A percentile compares a stretch with the other conserved stretches of the same genome.
These are phyloP conservation scores for Drosophila sturtevanti DNA, from an alignment of 1,140 invertebrate genomes.

Conservation along the genomic window DNA sequence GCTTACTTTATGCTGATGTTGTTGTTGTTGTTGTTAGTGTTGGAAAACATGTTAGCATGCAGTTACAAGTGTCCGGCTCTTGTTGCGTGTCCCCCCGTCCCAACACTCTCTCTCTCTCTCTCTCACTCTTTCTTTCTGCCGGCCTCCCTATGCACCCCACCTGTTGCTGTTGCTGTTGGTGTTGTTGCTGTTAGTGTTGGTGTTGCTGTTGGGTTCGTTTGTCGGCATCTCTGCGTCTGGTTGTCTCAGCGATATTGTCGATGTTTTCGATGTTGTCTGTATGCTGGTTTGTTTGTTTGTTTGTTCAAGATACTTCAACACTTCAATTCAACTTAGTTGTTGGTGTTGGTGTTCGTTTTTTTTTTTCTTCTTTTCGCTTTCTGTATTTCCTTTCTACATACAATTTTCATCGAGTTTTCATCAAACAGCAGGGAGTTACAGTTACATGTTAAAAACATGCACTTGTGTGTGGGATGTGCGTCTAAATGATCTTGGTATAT, in stretches of 20 bases:
- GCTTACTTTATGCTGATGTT: slow-evolving; percentile 22
- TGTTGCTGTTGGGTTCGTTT: slow-evolving; percentile 37
- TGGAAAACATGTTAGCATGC: slow-evolving; percentile 74
- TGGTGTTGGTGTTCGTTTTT: slow-evolving; percentile 30
- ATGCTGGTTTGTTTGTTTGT: slow-evolving; percentile 49
- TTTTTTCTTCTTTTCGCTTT: slow-evolving; percentile 52
- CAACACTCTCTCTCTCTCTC: slow-evolving; percentile 4
- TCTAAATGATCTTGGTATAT: not conserved
- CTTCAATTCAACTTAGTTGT: slow-evolving; percentile 57
- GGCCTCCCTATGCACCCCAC: not conserved
- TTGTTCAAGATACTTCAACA: slow-evolving; percentile 74
- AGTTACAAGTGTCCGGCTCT: slow-evolving; percentile 66
- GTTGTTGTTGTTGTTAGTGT: slow-evolving; percentile 35
- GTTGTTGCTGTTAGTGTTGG: slow-evolving; percentile 8
- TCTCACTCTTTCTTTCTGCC: no score
- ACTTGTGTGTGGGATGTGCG: not conserved
- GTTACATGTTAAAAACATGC: slow-evolving; percentile 11
- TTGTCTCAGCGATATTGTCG: slow-evolving; percentile 38
- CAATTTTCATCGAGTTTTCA: slow-evolving; percentile 61
- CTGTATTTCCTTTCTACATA: slow-evolving; percentile 65
- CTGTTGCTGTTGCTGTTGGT: slow-evolving; percentile 9
- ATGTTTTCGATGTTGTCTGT: slow-evolving; percentile 31
- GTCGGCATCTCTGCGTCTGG: slow-evolving; percentile 44
- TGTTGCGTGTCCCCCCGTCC: slow-evolving; percentile 14
- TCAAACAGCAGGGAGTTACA: slow-evolving; percentile 44